phyloP scores from a whole-genome alignment of 2,113 vertebrate species.

The Isurus oxyrinchus region DNA sequence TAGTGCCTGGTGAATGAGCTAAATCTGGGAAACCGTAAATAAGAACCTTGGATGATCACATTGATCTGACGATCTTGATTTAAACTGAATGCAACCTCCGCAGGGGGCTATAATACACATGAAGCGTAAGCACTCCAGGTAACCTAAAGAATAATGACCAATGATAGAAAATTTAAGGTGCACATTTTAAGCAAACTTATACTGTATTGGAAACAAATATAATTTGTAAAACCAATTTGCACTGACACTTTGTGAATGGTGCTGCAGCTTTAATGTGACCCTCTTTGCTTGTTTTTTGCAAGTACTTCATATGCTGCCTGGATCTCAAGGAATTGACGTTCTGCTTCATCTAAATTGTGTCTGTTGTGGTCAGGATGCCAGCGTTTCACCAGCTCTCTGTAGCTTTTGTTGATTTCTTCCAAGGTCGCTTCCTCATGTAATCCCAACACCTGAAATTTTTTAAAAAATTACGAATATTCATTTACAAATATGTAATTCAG shows the following conservation, averaged over 20 bases:
- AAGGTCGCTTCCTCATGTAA: conserved; percentile 57
- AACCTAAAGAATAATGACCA: neutral
- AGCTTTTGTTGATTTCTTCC: conserved; percentile 70
- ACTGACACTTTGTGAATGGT: neutral
- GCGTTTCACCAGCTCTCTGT: conserved; percentile 68
- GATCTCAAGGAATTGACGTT: conserved; percentile 72
- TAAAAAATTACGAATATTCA: neutral
- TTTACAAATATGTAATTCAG: conserved; percentile 6
- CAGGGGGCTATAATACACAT: neutral
- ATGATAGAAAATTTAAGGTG: neutral
- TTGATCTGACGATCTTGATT: neutral
- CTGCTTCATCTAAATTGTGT: conserved; percentile 58
- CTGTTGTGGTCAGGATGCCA: conserved; percentile 86
- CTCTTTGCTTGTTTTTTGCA: conserved; percentile 41
- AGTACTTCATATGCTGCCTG: conserved; percentile 74
- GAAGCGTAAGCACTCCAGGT: neutral
- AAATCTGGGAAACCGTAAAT: neutral
- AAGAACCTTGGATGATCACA: neutral
- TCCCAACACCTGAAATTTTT: conserved; percentile 62
- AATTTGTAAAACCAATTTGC: too few species aligned
- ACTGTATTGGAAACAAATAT: neutral
- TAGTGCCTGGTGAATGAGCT: neutral
- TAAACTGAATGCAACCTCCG: neutral
- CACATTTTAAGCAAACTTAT: neutral
- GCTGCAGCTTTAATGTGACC: neutral